These are phyloP conservation scores for Slavum lentiscoides DNA, from an alignment of 2,888 invertebrate species.

Conservation along the genomic window DNA sequence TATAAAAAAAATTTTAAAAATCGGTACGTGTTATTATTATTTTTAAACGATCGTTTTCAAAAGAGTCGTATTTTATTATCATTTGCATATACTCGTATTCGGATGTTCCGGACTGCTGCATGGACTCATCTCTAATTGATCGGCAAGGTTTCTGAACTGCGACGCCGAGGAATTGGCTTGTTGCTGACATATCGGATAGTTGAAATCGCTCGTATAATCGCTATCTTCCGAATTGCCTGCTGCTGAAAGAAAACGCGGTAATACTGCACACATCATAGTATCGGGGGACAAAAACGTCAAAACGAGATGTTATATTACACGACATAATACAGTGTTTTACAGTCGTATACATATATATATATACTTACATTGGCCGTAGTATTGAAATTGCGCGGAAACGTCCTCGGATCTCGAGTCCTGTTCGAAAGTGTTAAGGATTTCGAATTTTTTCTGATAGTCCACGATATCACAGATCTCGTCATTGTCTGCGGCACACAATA, in stretches of 20 bases:
- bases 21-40: too few species aligned
- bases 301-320: background rate
- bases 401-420: slow-evolving; percentile 80
- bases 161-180: slow-evolving; percentile 91
- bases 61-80: background rate
- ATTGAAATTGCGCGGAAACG: slow-evolving; percentile 77
- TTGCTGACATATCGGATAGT: slow-evolving; percentile 79
- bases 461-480: slow-evolving; percentile 45
- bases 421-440: slow-evolving; percentile 86
- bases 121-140: slow-evolving; percentile 64
- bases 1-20: too few species aligned
- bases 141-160: slow-evolving; percentile 79
- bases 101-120: slow-evolving; percentile 46
- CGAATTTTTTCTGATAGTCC: slow-evolving; percentile 86
- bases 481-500: slow-evolving; percentile 43
- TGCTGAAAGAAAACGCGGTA: slow-evolving; percentile 60
- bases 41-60: too few species aligned
- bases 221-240: slow-evolving; percentile 95
- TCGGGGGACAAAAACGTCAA: too few species aligned
- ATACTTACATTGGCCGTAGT: slow-evolving; percentile 77
- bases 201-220: slow-evolving; percentile 94
- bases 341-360: background rate
- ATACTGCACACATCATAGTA: too few species aligned
- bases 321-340: too few species aligned
- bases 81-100: background rate